Evolutionary conservation across 2,797 vertebrate species (phyloP).

Genomic region (Malurus splendens): DNA sequence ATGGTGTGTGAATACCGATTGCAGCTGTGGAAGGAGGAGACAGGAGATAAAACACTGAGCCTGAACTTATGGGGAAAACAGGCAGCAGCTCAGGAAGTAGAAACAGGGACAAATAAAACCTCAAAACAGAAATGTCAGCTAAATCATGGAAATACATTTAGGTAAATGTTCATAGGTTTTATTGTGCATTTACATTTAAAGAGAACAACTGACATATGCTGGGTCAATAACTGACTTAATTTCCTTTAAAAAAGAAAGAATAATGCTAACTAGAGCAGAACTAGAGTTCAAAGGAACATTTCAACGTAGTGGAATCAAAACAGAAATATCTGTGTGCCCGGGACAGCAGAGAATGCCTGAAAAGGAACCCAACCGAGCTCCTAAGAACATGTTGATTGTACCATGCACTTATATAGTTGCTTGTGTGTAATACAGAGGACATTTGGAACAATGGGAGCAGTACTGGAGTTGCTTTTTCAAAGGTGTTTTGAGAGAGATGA

Average conservation of each 20-base stretch:
- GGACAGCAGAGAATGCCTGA: neutral
- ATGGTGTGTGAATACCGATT: neutral
- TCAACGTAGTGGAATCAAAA: neutral
- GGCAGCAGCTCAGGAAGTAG: neutral
- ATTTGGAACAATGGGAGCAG: neutral
- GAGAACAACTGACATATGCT: neutral
- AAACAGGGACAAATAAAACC: neutral
- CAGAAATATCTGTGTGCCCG: neutral
- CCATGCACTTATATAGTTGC: neutral
- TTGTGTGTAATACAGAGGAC: too few relatives aligned
- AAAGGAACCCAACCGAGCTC: neutral
- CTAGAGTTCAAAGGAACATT: neutral
- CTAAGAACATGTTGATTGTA: fast-evolving
- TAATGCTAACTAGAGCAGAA: neutral
- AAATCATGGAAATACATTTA: neutral
- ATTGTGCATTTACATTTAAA: neutral
- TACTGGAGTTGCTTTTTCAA: neutral
- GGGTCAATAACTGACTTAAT: neutral
- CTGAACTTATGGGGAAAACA: neutral
- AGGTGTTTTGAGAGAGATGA: neutral
- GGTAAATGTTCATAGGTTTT: neutral
- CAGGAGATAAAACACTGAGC: neutral
- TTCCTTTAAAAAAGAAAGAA: neutral
- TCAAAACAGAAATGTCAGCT: neutral
- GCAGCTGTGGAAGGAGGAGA: neutral